Conservation (phyloP, 2,113 vertebrate genomes). For the Syngnathoides biaculeatus region DNA sequence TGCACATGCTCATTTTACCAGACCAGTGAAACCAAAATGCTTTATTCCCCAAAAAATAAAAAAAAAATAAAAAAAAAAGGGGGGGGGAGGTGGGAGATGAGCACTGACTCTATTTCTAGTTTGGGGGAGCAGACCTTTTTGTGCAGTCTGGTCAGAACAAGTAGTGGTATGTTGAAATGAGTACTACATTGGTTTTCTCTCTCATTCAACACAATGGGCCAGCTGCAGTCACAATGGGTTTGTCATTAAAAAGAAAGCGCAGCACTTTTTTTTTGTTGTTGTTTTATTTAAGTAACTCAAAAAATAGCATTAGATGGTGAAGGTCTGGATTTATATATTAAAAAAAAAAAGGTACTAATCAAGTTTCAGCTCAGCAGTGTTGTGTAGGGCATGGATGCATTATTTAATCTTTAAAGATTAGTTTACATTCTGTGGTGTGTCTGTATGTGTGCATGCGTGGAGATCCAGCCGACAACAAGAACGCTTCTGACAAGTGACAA, state of each 20-base stretch:
- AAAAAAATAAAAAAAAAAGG: neutral
- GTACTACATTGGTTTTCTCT: constrained; percentile 77
- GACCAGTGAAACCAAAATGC: constrained; percentile 72
- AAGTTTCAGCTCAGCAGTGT: constrained; percentile 41
- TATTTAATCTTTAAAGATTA: constrained; percentile 40
- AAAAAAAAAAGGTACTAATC: constrained; percentile 43
- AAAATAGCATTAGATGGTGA: constrained; percentile 57
- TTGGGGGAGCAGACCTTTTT: constrained; percentile 45
- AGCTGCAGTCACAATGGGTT: constrained; percentile 43
- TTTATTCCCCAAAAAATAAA: constrained; percentile 11
- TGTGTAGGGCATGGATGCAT: constrained; percentile 47
- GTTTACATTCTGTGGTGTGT: constrained; percentile 41
- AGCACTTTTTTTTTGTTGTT: constrained; percentile 65
- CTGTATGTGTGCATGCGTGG: constrained; percentile 10
- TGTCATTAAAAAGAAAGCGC: constrained; percentile 28
- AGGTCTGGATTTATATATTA: constrained; percentile 68
- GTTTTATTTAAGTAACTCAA: constrained; percentile 13
- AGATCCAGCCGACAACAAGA: constrained; percentile 49
- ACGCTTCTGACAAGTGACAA: constrained; percentile 53
- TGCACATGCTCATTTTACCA: constrained; percentile 59
- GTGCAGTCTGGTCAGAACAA: constrained; percentile 63
- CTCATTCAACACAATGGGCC: constrained; percentile 60
- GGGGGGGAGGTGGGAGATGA: no score
- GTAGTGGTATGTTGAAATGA: constrained; percentile 68
- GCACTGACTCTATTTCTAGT: constrained; percentile 24